These are phyloP conservation scores for Arge pagana DNA, from an alignment of 2,888 invertebrate species.

Conservation along the genomic window DNA sequence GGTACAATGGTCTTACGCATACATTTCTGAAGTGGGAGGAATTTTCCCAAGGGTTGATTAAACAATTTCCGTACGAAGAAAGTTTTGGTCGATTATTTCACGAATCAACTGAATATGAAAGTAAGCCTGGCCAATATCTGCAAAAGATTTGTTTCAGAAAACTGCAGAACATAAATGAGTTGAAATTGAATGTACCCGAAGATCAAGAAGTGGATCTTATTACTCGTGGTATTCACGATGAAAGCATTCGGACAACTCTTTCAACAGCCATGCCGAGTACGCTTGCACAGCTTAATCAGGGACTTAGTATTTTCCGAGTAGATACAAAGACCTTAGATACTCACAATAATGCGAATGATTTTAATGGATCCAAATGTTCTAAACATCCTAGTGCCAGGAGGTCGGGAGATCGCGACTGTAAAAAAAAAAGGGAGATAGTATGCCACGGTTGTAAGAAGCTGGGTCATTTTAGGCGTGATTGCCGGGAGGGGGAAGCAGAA, in stretches of 20 bases:
- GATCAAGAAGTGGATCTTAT: slow-evolving; percentile 14
- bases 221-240: slow-evolving; percentile 20
- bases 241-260: slow-evolving; percentile 19
- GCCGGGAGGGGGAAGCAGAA: background rate
- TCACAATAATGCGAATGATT: background rate
- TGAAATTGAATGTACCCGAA: slow-evolving; percentile 16
- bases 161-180: slow-evolving; percentile 21
- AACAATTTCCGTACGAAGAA: slow-evolving; percentile 28
- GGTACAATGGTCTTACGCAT: slow-evolving; percentile 26
- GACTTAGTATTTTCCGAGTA: slow-evolving; percentile 14
- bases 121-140: slow-evolving; percentile 20
- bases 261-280: slow-evolving; percentile 20
- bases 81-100: slow-evolving; percentile 25
- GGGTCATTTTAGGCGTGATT: background rate
- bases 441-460: slow-evolving; percentile 7
- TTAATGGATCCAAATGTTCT: background rate
- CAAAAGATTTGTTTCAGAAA: slow-evolving; percentile 16
- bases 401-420: slow-evolving; percentile 3
- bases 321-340: background rate
- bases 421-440: slow-evolving; percentile 1
- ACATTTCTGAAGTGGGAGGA: slow-evolving; percentile 22
- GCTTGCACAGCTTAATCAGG: slow-evolving; percentile 24
- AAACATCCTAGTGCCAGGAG: background rate
- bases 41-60: slow-evolving; percentile 23
- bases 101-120: slow-evolving; percentile 13